Conservation (phyloP, 1,140 invertebrate species). For the Nasonia giraulti region DNA sequence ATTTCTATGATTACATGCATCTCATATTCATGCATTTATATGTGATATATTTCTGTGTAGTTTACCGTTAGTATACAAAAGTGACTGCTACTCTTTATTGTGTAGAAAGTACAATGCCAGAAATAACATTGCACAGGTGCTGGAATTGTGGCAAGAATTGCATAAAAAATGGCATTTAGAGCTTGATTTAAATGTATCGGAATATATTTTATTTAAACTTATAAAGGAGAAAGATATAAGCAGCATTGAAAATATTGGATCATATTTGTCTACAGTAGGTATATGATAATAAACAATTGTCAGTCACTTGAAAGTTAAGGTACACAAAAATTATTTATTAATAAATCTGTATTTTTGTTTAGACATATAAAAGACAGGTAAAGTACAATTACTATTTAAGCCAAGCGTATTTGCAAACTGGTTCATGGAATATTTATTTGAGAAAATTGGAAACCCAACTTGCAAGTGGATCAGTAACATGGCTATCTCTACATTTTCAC, state of each 20-base stretch:
- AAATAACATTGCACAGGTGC: neutral
- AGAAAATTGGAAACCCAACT: constrained; percentile 9
- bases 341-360: neutral
- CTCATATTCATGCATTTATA: neutral
- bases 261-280: constrained; percentile 7
- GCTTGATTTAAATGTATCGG: neutral
- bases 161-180: neutral
- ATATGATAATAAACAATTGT: neutral
- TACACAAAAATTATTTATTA: neutral
- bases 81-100: constrained; percentile 5
- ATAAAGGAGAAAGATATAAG: neutral
- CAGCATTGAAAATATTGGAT: constrained; percentile 2
- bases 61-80: constrained; percentile 10
- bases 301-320: neutral
- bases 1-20: neutral
- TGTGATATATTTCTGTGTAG: neutral
- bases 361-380: neutral
- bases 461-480: neutral
- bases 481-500: neutral
- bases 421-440: constrained; percentile 26
- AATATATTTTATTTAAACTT: neutral
- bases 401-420: neutral
- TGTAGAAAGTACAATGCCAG: neutral
- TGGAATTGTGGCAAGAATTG: constrained; percentile 9
- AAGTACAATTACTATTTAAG: constrained; percentile 16